Base-by-base conservation (phyloP, 2,888 invertebrate genomes). In the Pachymerium ferrugineum region DNA sequence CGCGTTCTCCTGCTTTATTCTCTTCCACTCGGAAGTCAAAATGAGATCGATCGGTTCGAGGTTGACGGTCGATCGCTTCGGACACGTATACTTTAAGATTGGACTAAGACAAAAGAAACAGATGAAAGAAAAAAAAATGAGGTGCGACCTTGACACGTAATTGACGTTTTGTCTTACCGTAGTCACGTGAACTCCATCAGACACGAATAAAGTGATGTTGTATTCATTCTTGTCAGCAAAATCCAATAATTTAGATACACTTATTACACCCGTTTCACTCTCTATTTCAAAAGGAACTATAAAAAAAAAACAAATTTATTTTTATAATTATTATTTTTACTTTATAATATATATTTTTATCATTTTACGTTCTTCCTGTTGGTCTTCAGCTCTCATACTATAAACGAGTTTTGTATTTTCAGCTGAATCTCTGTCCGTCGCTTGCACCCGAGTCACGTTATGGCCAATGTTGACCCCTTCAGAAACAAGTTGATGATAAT, bases 261-360 rank as follows among this genome's bases (percentile, higher is more conserved):
- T 93, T 69, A 94, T 92, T 0, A 92, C 91, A 3, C 94, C 94
- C 0, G 92, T 91, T 75, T 89, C 86, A 81, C 94, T 93, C 84
- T 94, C 94, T 28, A 94, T 92, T 3, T 92, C 93, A 83, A 94
- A 94, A 3, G 94, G 94, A n/a, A 93, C 93, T 90, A 82, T 14
- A 84, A 85, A 74, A 75, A 76, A 54, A 33, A 31, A 22, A 8
- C 30, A 54, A 10, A n/a, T 54, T 54, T 54, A 12, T 16, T 54
- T 8, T 16, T 12, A 54, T n/a, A 54, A 54, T n/a, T 19, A n/a
- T n/a, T n/a, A n/a, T n/a, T n/a, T n/a, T n/a, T n/a, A n/a, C n/a
- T n/a, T n/a, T n/a, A n/a, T n/a, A n/a, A n/a, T n/a, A n/a, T n/a
- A n/a, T n/a, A n/a, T n/a, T n/a, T n/a, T n/a, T n/a, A n/a, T n/a